Percentiles rank a stretch among this genome's conserved stretches.
Evolutionary conservation across 2,797 vertebrate species (phyloP).

Genomic region (Phataginus tetradactyla): DNA sequence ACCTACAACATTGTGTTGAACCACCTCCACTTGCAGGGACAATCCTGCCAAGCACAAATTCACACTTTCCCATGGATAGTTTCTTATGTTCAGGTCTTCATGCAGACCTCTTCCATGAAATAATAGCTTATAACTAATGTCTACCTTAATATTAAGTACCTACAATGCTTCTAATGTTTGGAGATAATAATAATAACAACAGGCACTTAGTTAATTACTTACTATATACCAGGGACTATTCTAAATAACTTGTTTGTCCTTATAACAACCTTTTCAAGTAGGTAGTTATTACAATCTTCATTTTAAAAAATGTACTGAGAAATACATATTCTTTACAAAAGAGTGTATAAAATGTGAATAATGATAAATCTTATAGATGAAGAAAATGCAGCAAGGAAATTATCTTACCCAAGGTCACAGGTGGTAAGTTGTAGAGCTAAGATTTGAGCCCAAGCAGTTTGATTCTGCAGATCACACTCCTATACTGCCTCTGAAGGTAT

Average conservation of each 20-base stretch:
- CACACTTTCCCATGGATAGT: background rate
- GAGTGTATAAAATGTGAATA: background rate
- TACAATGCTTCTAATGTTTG: background rate
- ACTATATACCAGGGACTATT: background rate
- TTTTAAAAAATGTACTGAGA: background rate
- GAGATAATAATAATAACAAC: background rate
- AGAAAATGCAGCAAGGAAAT: background rate
- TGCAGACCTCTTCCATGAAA: background rate
- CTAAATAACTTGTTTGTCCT: background rate
- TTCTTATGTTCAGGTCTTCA: background rate
- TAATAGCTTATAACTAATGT: conserved; percentile 1
- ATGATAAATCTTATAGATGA: background rate
- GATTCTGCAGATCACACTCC: background rate
- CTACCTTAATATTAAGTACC: background rate
- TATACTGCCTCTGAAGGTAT: background rate
- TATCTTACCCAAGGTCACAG: background rate
- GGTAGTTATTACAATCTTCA: background rate
- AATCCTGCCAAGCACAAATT: background rate
- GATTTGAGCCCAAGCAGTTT: background rate
- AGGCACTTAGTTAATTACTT: background rate
- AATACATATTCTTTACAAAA: background rate
- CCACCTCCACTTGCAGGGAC: background rate
- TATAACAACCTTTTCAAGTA: background rate
- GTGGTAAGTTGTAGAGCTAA: background rate
- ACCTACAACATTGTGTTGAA: background rate